These are phyloP conservation scores for Parasteatoda lunata DNA, from an alignment of 2,888 invertebrate genomes.

Conservation along the genomic window DNA sequence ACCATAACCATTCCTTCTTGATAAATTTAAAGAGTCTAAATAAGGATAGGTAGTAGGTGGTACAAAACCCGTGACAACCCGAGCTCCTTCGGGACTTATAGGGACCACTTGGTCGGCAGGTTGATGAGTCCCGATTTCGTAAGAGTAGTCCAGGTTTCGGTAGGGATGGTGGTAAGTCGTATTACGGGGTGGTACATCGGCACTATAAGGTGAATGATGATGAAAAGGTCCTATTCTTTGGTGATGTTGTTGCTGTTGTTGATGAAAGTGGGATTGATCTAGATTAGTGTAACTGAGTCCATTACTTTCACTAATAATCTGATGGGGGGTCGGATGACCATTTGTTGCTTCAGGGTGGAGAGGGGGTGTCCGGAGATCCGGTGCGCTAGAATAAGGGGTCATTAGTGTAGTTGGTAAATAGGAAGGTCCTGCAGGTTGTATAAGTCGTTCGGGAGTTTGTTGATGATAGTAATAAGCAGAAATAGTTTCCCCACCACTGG, in stretches of 20 bases:
- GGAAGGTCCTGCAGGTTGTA: conserved; percentile 49
- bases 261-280: conserved; percentile 76
- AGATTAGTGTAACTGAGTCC: conserved; percentile 92
- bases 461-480: conserved; percentile 50
- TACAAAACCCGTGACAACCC: conserved; percentile 56
- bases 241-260: conserved; percentile 54
- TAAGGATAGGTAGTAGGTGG: conserved; percentile 68
- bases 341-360: conserved; percentile 67
- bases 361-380: conserved; percentile 69
- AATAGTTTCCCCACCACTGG: conserved; percentile 26
- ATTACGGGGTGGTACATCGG: conserved; percentile 34
- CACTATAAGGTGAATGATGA: conserved; percentile 31
- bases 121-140: conserved; percentile 55
- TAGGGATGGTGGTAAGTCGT: conserved; percentile 72
- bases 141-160: conserved; percentile 68
- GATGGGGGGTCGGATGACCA: conserved; percentile 65
- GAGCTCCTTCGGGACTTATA: conserved; percentile 56
- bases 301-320: conserved; percentile 75
- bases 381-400: conserved; percentile 52
- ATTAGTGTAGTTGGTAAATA: conserved; percentile 55
- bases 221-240: conserved; percentile 29
- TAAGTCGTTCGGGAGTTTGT: conserved; percentile 31
- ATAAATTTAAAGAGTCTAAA: conserved; percentile 69
- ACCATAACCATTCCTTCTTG: conserved; percentile 67
- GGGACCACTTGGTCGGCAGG: conserved; percentile 49